A percentile compares a stretch with the other conserved stretches of the same genome.
These are phyloP conservation scores for Drosophila neutralis DNA, from an alignment of 2,888 invertebrate genomes.

Conservation along the genomic window DNA sequence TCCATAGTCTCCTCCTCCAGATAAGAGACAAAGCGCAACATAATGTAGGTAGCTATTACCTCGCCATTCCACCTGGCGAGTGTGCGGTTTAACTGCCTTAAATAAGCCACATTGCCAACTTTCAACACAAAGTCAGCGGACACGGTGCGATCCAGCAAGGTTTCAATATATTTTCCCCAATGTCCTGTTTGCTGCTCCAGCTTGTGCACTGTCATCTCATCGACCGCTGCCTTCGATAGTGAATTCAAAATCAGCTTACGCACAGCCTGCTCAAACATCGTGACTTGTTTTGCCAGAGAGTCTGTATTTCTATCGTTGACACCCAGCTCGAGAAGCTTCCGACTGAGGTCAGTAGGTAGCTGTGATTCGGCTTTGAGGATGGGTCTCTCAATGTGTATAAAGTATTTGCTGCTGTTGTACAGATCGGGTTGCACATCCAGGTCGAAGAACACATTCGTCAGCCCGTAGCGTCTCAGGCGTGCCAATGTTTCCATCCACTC, in stretches of 20 bases:
- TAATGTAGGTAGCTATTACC: conserved; percentile 73
- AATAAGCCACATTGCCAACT: conserved; percentile 45
- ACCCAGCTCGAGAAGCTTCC: not conserved
- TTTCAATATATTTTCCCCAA: conserved; percentile 66
- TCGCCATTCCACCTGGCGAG: conserved; percentile 36
- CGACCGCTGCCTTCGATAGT: not conserved
- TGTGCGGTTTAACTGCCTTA: conserved; percentile 44
- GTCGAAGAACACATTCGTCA: conserved; percentile 51
- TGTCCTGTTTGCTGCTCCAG: conserved; percentile 28
- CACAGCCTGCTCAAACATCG: conserved; percentile 36
- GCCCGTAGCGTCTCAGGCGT: conserved; percentile 65
- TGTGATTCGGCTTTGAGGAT: conserved; percentile 6
- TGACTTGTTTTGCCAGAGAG: conserved; percentile 12
- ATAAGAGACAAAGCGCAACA: conserved; percentile 70
- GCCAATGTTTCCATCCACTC: conserved; percentile 72
- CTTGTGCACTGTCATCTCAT: conserved; percentile 24
- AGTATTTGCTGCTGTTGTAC: conserved; percentile 45
- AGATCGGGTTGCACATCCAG: conserved; percentile 16
- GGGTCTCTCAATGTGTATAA: conserved; percentile 54
- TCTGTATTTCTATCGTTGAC: not conserved
- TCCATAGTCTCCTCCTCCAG: conserved; percentile 54
- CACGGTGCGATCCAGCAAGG: conserved; percentile 43
- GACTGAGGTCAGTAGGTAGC: conserved; percentile 6
- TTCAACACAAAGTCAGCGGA: conserved; percentile 29
- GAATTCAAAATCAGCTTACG: conserved; percentile 21